phyloP scores from a whole-genome alignment of 2,113 vertebrate genomes.

The Mesocricetus auratus region DNA sequence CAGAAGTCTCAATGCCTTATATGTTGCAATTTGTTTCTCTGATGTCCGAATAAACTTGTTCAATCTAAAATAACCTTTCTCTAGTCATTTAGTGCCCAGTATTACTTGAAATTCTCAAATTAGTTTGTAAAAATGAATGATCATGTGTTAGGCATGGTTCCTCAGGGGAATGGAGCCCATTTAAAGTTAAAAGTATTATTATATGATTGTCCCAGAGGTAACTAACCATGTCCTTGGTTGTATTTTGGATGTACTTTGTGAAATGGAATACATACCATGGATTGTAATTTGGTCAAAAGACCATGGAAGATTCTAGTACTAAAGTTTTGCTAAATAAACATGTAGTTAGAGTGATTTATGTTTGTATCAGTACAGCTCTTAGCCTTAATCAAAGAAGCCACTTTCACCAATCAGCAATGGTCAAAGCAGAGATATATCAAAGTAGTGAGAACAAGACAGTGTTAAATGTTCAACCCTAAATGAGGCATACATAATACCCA shows the following conservation, averaged over 20 bases:
- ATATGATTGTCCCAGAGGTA: neutral
- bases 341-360: too few relatives aligned
- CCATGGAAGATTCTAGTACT: too few relatives aligned
- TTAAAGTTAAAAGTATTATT: neutral
- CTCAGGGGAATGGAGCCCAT: neutral
- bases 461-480: neutral
- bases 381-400: neutral
- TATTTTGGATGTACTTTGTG: neutral
- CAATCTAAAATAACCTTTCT: neutral
- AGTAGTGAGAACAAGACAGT: neutral
- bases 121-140: neutral
- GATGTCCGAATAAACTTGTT: constrained; percentile 20
- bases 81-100: neutral
- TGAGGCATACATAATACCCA: too few relatives aligned
- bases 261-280: too few relatives aligned
- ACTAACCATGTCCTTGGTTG: neutral
- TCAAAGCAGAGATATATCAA: neutral
- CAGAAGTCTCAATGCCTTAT: neutral
- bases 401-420: neutral
- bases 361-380: neutral
- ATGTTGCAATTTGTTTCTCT: neutral
- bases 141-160: neutral
- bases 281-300: neutral
- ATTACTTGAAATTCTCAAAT: neutral
- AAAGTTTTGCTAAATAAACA: neutral